These are phyloP conservation scores for Sclerodermus sp. DNA, from an alignment of 2,888 invertebrate species.

Conservation along the genomic window DNA sequence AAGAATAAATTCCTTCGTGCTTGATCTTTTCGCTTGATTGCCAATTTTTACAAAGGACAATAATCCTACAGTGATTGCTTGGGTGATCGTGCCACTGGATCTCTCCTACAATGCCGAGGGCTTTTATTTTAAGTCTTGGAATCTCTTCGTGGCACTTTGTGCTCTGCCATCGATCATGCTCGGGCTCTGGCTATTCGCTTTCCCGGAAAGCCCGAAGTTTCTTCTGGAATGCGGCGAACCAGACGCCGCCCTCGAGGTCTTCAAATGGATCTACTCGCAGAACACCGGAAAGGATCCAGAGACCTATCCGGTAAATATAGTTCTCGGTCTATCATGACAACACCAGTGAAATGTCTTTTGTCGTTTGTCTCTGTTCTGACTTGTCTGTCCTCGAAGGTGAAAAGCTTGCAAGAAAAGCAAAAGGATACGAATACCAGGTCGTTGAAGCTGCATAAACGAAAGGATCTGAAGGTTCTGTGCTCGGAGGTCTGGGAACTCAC, in stretches of 20 bases:
- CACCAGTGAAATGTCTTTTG: no score
- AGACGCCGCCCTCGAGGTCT: slow-evolving; percentile 71
- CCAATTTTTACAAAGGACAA: background rate
- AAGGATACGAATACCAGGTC: slow-evolving; percentile 68
- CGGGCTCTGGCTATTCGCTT: slow-evolving; percentile 71
- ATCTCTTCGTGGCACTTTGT: slow-evolving; percentile 77
- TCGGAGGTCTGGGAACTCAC: slow-evolving; percentile 76
- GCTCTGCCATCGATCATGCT: slow-evolving; percentile 71
- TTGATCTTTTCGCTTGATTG: background rate
- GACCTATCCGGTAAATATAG: slow-evolving; percentile 68
- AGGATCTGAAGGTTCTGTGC: slow-evolving; percentile 71
- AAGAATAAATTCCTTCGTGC: slow-evolving; percentile 41
- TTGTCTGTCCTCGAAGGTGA: no score
- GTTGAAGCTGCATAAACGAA: slow-evolving; percentile 71
- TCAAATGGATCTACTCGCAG: slow-evolving; percentile 67
- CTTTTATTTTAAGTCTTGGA: slow-evolving; percentile 79
- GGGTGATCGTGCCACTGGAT: slow-evolving; percentile 75
- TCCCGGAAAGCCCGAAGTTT: slow-evolving; percentile 84
- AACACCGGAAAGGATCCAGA: slow-evolving; percentile 61
- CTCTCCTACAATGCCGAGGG: slow-evolving; percentile 63
- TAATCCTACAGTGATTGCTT: slow-evolving; percentile 68
- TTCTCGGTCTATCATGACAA: no score
- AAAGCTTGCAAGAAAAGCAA: slow-evolving; percentile 71
- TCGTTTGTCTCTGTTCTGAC: no score
- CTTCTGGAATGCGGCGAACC: slow-evolving; percentile 78